Evolutionary conservation across 2,888 invertebrate genomes (phyloP).

Genomic region (Podotricha telesiphe): DNA sequence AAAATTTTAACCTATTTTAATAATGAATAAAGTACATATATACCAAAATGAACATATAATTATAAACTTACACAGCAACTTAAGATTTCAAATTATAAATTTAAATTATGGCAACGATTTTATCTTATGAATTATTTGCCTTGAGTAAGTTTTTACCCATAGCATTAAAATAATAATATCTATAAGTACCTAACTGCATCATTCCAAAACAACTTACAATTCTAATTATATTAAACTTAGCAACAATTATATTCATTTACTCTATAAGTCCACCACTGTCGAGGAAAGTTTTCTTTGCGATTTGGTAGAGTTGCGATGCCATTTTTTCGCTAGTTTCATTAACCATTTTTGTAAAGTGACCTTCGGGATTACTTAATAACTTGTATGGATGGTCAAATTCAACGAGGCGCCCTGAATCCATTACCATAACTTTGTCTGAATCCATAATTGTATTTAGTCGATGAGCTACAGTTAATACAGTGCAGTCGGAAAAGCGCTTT

Average conservation of each 20-base stretch:
- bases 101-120: conserved; percentile 40
- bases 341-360: conserved; percentile 87
- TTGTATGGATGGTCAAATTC: conserved; percentile 89
- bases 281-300: conserved; percentile 75
- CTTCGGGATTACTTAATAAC: conserved; percentile 84
- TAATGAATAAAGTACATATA: conserved; percentile 7
- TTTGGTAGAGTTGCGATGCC: conserved; percentile 71
- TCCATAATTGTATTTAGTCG: conserved; percentile 97
- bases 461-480: conserved; percentile 96
- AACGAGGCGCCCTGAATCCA: conserved; percentile 90
- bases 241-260: conserved; percentile 47
- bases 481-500: conserved; percentile 90
- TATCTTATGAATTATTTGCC: conserved; percentile 23
- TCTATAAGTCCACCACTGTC: conserved; percentile 69
- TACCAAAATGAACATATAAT: conserved; percentile 24
- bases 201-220: conserved; percentile 46
- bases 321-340: conserved; percentile 86
- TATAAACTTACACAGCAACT: conserved; percentile 7
- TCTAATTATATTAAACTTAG: conserved; percentile 43
- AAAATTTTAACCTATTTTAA: conserved; percentile 1
- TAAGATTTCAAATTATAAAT: conserved; percentile 12
- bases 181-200: conserved; percentile 50
- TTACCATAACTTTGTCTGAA: conserved; percentile 93
- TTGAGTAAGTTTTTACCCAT: conserved; percentile 10
- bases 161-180: conserved; percentile 35